A percentile compares a stretch with the other conserved stretches of the same genome.
Conservation (phyloP, 1,140 invertebrate species). For the Drosophila saltans region DNA sequence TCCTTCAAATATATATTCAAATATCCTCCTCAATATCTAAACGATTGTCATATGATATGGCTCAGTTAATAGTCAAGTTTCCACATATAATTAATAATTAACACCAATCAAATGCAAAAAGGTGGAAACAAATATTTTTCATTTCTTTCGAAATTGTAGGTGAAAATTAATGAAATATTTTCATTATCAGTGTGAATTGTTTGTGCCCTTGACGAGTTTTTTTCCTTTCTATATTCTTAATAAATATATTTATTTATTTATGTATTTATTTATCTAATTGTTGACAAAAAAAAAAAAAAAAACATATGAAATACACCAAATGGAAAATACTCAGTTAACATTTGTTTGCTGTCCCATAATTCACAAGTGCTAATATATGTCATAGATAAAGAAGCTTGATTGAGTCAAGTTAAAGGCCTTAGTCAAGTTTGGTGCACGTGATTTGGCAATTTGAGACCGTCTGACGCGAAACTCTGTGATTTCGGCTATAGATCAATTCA, state of each 20-base stretch:
- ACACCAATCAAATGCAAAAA: conserved; percentile 56
- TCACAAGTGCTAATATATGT: conserved; percentile 70
- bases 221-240: conserved; percentile 32
- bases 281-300: conserved; percentile 50
- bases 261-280: conserved; percentile 62
- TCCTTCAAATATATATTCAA: neutral
- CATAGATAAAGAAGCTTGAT: conserved; percentile 51
- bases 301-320: neutral
- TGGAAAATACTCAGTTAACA: conserved; percentile 42
- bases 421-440: conserved; percentile 50
- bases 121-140: conserved; percentile 30
- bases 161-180: conserved; percentile 65
- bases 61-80: conserved; percentile 36
- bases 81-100: conserved; percentile 50
- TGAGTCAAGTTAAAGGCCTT: conserved; percentile 1
- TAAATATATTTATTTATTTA: conserved; percentile 40
- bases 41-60: conserved; percentile 62
- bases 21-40: neutral
- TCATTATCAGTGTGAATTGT: conserved; percentile 63
- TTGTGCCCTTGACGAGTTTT: conserved; percentile 58
- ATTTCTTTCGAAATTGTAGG: conserved; percentile 38
- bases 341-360: conserved; percentile 60
- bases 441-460: conserved; percentile 27
- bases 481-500: conserved; percentile 1
- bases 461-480: neutral